Conservation (phyloP, 2,797 vertebrate genomes). For the Etheostoma perlongum region DNA sequence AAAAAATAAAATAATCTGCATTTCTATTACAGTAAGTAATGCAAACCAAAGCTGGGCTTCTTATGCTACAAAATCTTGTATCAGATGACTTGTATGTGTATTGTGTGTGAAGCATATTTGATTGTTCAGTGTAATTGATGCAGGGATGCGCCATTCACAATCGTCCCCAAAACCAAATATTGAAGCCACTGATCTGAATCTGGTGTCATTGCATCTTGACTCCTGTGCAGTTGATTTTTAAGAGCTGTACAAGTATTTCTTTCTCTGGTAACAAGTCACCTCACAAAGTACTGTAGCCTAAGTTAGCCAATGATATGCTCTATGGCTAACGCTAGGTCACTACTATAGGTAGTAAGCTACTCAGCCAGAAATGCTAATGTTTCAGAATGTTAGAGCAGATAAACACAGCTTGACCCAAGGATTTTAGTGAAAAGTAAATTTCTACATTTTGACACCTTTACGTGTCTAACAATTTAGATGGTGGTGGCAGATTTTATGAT, state of each 20-base stretch:
- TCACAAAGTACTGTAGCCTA: background rate
- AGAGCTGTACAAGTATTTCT: background rate
- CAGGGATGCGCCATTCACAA: background rate
- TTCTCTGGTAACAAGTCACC: background rate
- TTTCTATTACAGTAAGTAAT: slow-evolving; percentile 1
- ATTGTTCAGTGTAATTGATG: background rate
- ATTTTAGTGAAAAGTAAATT: slow-evolving; percentile 1
- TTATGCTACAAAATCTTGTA: background rate
- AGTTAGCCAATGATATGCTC: background rate
- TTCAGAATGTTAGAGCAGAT: background rate
- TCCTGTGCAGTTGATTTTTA: background rate
- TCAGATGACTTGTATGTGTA: background rate
- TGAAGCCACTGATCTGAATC: background rate
- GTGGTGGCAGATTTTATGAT: background rate
- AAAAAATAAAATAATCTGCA: background rate
- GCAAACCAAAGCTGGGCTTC: background rate
- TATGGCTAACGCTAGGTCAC: background rate
- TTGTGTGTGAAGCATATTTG: background rate
- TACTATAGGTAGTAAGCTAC: background rate
- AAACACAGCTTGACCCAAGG: background rate
- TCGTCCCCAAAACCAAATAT: background rate
- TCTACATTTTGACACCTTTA: slow-evolving; percentile 17
- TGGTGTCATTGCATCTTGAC: background rate
- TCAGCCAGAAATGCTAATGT: background rate
- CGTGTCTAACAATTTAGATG: background rate